These are phyloP conservation scores for Campoplex nolae DNA, from an alignment of 2,888 invertebrate species.

Conservation along the genomic window DNA sequence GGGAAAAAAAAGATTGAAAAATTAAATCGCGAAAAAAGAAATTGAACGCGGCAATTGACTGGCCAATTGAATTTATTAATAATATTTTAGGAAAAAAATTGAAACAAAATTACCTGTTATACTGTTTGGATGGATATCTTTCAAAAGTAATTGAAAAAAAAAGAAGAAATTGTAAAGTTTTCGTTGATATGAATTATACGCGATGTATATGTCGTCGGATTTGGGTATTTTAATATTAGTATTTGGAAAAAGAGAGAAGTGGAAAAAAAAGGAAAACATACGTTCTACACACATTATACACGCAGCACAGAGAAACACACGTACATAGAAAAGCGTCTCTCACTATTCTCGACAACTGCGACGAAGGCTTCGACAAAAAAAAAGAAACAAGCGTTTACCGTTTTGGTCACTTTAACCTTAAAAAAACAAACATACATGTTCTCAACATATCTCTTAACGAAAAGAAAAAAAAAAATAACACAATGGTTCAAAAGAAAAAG, in stretches of 20 bases:
- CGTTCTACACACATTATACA: conserved; percentile 24
- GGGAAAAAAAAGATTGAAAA: conserved; percentile 32
- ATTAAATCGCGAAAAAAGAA: conserved; percentile 40
- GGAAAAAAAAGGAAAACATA: conserved; percentile 13
- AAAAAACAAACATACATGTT: conserved; percentile 67
- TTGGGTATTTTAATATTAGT: conserved; percentile 60
- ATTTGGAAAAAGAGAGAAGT: conserved; percentile 23
- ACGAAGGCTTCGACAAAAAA: conserved; percentile 60
- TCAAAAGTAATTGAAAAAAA: conserved; percentile 63
- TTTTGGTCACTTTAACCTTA: conserved; percentile 50
- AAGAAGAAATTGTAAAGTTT: conserved; percentile 58
- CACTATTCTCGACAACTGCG: conserved; percentile 52
- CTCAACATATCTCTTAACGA: conserved; percentile 79
- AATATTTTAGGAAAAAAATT: conserved; percentile 45
- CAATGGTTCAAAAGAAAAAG: conserved; percentile 24
- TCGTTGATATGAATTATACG: conserved; percentile 65
- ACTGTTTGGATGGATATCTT: conserved; percentile 62
- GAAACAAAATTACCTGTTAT: conserved; percentile 66
- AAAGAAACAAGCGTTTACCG: conserved; percentile 57
- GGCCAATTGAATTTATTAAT: conserved; percentile 64
- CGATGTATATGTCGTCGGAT: conserved; percentile 49
- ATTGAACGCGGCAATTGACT: conserved; percentile 56
- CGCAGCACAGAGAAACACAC: conserved; percentile 31
- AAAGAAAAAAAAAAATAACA: conserved; percentile 37
- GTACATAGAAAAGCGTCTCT: conserved; percentile 51